Conservation (phyloP, 2,113 vertebrate genomes). For the Plotosus lineatus region DNA sequence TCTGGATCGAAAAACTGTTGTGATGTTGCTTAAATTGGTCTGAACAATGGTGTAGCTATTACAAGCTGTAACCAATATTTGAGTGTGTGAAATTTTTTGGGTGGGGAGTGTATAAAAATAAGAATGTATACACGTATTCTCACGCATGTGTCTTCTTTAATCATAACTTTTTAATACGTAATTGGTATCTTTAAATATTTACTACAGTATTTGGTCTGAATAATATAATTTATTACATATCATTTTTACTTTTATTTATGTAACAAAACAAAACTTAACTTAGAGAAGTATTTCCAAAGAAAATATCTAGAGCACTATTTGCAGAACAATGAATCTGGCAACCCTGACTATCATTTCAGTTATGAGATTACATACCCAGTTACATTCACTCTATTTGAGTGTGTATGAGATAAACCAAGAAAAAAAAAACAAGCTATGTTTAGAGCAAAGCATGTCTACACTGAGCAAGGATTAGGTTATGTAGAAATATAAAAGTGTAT, state of each 20-base stretch:
- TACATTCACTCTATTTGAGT: background rate
- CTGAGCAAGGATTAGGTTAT: background rate
- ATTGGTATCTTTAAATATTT: background rate
- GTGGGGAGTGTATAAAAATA: no score
- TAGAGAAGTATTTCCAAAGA: background rate
- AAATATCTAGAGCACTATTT: background rate
- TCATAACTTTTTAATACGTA: background rate
- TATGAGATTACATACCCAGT: background rate
- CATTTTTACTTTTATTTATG: no score
- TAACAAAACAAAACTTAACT: background rate
- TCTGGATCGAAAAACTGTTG: no score
- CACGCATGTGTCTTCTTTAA: background rate
- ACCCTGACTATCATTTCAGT: background rate
- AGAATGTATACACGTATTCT: no score
- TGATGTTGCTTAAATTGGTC: no score
- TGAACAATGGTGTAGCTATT: no score
- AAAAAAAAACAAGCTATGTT: background rate
- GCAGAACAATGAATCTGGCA: background rate
- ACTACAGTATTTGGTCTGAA: background rate
- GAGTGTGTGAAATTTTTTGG: no score
- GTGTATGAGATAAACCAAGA: background rate
- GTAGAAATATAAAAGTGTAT: slow-evolving; percentile 1
- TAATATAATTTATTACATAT: background rate
- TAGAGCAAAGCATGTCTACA: background rate
- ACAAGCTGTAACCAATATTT: no score